Conservation (phyloP, 2,888 invertebrate species). For the Eilema caniola region DNA sequence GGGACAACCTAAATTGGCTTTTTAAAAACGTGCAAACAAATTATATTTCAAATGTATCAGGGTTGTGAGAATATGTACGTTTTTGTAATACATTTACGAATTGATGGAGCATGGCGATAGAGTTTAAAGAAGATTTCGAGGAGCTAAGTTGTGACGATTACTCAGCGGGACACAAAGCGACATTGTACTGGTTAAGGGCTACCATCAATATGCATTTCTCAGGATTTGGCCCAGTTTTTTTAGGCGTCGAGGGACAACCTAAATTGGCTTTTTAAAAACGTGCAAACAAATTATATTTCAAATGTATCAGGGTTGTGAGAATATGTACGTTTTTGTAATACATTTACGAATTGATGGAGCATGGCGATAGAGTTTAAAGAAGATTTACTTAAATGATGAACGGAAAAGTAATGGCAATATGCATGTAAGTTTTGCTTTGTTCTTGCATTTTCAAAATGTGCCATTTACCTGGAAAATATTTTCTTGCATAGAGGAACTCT, state of each 20-base stretch:
- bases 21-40: not conserved
- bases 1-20: constrained; percentile 16
- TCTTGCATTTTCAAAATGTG: not conserved
- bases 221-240: constrained; percentile 45
- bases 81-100: too few species aligned
- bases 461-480: too few species aligned
- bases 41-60: not conserved
- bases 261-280: constrained; percentile 10
- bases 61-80: not conserved
- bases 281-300: not conserved
- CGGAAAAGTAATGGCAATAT: too few species aligned
- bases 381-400: too few species aligned
- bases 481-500: not conserved
- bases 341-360: too few species aligned
- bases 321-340: too few species aligned
- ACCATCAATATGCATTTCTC: constrained; percentile 50
- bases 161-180: constrained; percentile 70
- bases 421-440: not conserved
- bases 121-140: constrained; percentile 48
- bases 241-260: constrained; percentile 17
- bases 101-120: too few species aligned
- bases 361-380: too few species aligned
- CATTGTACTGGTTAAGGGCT: constrained; percentile 57
- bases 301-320: too few species aligned
- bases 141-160: constrained; percentile 74